Evolutionary conservation across 2,888 invertebrate genomes (phyloP), one percentile per base, ranked within the genome.

Genomic region (Rhopalosiphum nymphaeae): DNA sequence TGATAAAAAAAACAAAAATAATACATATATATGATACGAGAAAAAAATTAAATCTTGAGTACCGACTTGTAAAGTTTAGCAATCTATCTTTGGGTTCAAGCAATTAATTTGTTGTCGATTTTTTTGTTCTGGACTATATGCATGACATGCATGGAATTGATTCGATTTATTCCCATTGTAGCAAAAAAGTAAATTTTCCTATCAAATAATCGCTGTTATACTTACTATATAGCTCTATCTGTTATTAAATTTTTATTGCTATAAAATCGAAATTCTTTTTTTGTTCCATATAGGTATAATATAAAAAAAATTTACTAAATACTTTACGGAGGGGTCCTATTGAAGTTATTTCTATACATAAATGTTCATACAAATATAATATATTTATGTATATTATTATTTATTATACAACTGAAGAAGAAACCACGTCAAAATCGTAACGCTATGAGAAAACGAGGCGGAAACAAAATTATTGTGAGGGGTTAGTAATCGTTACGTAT

Each of bases 401-500:
- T 88, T 88, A 88, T 61, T 78, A 89, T 93, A 78, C 29, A n/a
- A 78, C 88, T 89, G 67, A 78, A 78, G 88, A 92, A 93, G 88
- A 93, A 93, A 93, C 92, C 88, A 91, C 86, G 90, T 91, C 91
- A 67, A 94, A 94, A 91, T 91, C 94, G 90, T 94, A 94, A 93
- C 67, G 86, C 90, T 94, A 86, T 53, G 90, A 87, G 86, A 94
- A 94, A 91, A 94, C 94, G 90, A 94, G 90, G 86, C 94, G 90
- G 94, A 94, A 94, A 94, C 67, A 91, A 94, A 94, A 94, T 94
- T 57, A 94, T 94, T 67, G 91, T 53, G 86, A 94, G 94, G 89
- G 94, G 90, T 46, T 94, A 91, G 94, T 90, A 91, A 94, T 94
- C 90, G 94, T 94, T 94, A 94, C 94, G 94, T 94, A 94, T 94